A percentile compares a stretch with the other conserved stretches of the same genome.
These are phyloP conservation scores for Pyrocoelia pectoralis DNA, from an alignment of 2,888 invertebrate genomes.

Conservation along the genomic window DNA sequence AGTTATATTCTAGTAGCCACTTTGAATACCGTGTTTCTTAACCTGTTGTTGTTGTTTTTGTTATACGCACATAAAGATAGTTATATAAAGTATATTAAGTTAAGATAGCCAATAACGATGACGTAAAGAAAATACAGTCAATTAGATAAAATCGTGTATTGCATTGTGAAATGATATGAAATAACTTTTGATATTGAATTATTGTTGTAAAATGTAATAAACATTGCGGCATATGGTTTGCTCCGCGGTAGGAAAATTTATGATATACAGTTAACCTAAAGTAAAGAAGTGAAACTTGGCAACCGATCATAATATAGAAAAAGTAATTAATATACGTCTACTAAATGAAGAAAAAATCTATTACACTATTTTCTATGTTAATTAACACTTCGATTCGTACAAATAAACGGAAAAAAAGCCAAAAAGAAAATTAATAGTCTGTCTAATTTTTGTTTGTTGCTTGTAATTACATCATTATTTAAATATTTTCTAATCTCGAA, in stretches of 20 bases:
- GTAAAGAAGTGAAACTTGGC: constrained; percentile 5
- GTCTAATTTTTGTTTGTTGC: constrained; percentile 8
- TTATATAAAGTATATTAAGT: background rate
- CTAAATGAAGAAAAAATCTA: background rate
- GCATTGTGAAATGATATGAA: constrained; percentile 29
- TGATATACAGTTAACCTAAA: background rate
- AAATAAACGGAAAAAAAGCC: constrained; percentile 15
- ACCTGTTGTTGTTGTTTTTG: constrained; percentile 15
- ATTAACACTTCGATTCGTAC: constrained; percentile 18
- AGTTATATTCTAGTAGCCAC: constrained; percentile 37
- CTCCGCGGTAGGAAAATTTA: background rate
- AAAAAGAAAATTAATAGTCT: constrained; percentile 11
- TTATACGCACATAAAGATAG: constrained; percentile 7
- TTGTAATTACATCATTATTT: constrained; percentile 15
- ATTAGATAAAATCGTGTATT: constrained; percentile 28
- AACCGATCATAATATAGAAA: constrained; percentile 3
- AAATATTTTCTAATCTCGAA: constrained; percentile 11
- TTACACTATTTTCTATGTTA: constrained; percentile 21
- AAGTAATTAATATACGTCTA: constrained; percentile 24
- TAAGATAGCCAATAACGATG: constrained; percentile 8
- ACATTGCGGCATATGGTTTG: constrained; percentile 14
- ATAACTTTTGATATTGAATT: constrained; percentile 28
- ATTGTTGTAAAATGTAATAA: constrained; percentile 20
- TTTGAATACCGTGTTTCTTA: constrained; percentile 29
- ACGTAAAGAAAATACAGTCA: constrained; percentile 23